Conservation (phyloP, 2,888 invertebrate genomes). For the Cheilosia variabilis region DNA sequence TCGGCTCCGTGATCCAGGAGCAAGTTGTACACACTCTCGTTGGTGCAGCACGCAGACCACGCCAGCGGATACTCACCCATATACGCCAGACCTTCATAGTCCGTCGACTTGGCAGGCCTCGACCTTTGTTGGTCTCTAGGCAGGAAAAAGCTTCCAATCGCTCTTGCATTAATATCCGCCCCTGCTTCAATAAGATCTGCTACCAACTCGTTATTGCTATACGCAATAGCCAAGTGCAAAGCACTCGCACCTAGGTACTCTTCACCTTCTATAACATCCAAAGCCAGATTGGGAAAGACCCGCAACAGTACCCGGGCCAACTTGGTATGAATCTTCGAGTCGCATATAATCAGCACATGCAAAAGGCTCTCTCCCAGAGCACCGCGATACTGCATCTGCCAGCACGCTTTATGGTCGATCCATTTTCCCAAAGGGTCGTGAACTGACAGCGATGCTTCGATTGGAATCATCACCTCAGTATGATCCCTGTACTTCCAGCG, state of each 20-base stretch:
- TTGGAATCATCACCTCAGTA: constrained; percentile 92
- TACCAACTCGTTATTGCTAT: constrained; percentile 97
- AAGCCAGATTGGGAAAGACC: constrained; percentile 94
- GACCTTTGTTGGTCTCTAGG: constrained; percentile 96
- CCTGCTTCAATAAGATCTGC: constrained; percentile 96
- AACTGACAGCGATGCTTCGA: constrained; percentile 92
- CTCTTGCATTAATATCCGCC: constrained; percentile 95
- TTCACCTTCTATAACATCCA: constrained; percentile 98
- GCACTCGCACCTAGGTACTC: constrained; percentile 98
- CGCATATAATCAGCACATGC: constrained; percentile 97
- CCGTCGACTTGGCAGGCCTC: constrained; percentile 91
- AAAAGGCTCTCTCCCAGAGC: constrained; percentile 97
- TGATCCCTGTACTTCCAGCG: constrained; percentile 95
- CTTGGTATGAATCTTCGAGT: constrained; percentile 89
- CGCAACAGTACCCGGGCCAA: constrained; percentile 95
- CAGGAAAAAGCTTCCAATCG: constrained; percentile 97
- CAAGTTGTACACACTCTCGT: constrained; percentile 98
- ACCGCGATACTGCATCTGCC: constrained; percentile 98
- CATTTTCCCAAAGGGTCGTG: constrained; percentile 95
- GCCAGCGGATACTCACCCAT: constrained; percentile 98
- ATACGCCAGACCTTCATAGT: constrained; percentile 98
- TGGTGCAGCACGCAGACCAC: constrained; percentile 98
- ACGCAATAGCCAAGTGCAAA: constrained; percentile 97
- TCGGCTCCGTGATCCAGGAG: constrained; percentile 96
- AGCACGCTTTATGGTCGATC: constrained; percentile 96